Evolutionary conservation across 1,140 invertebrate species (phyloP), one percentile per base, ranked within the genome.

Genomic region (Babylonia areolata): DNA sequence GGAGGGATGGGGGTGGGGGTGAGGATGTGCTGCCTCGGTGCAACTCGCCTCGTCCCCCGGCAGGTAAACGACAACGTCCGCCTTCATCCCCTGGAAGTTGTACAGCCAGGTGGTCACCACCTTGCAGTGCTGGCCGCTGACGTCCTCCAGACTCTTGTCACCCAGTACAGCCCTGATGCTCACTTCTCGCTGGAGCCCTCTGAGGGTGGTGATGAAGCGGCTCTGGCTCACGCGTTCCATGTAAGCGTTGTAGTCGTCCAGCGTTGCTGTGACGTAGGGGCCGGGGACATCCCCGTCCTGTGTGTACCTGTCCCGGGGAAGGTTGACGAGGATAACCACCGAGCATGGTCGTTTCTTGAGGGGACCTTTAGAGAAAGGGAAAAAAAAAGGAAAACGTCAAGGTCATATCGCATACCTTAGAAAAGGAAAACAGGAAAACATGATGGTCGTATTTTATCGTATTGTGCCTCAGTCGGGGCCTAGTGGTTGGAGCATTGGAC

Each of bases 81-180:
- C 86, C 77, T 88, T 85, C 85, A 88, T 35, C 17, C 87, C 87
- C 35, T 86, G 85, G 69, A 84, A 88, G 31, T 85, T 81, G 87
- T 84, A 86, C 37, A 88, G 40, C 87, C 87, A 88, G 9, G 82
- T 85, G 3, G 85, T 77, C 35, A 85, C 20, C 15, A 58, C 42
- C 2, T 17, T 23, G 1, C n/a, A 23, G 0, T 75, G 17, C 23
- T 28, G 2, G 37, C n/a, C 39, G 1, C 64, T 69, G 0, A 42
- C 39, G 3, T 84, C 69, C 0, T 42, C 69, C 42, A 84, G 64
- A 3, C 75, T 15, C 6, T 71, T 6, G 28, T 42, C 31, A 3
- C 5, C 78, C 0, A 84, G 39, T 9, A 11, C 11, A 3, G 11
- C n/a, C 31, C 75, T 84, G 6, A 84, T 33, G n/a, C n/a, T 69